Percentiles rank a stretch among this genome's conserved stretches.
Conservation (phyloP, 2,888 invertebrate genomes). For the Tortrix viridana region DNA sequence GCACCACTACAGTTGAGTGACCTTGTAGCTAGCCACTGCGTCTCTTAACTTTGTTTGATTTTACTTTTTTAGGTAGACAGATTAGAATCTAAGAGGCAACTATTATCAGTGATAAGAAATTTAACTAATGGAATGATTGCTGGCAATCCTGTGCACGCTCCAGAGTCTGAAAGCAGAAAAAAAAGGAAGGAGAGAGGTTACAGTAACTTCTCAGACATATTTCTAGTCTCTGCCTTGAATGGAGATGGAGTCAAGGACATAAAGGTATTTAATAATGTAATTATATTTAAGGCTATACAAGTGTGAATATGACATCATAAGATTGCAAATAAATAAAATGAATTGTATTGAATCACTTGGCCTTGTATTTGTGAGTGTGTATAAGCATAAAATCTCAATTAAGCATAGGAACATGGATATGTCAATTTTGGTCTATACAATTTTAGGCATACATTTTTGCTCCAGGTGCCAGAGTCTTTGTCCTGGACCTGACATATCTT, state of each 20-base stretch:
- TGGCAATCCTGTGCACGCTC: slow-evolving; percentile 65
- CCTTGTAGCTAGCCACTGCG: too few species aligned
- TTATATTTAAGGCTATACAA: neutral
- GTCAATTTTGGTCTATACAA: too few species aligned
- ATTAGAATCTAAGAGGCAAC: slow-evolving; percentile 87
- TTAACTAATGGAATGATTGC: slow-evolving; percentile 87
- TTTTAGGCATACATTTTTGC: too few species aligned
- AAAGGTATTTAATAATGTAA: slow-evolving; percentile 76
- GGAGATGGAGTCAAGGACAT: slow-evolving; percentile 90
- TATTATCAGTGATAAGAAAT: slow-evolving; percentile 88
- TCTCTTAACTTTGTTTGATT: neutral
- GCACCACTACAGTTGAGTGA: too few species aligned
- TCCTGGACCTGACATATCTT: too few species aligned
- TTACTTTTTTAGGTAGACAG: slow-evolving; percentile 85
- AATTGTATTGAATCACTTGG: too few species aligned
- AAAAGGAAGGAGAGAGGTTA: slow-evolving; percentile 59
- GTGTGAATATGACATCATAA: too few species aligned
- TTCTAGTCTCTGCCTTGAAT: slow-evolving; percentile 94
- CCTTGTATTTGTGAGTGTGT: too few species aligned
- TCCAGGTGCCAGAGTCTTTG: too few species aligned
- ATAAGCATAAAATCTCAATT: too few species aligned
- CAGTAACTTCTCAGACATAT: slow-evolving; percentile 91
- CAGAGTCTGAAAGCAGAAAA: slow-evolving; percentile 46
- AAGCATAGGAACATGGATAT: too few species aligned
- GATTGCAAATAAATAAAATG: neutral